Base-by-base conservation (phyloP, 2,113 vertebrate species). In the Tylochromis polylepis region DNA sequence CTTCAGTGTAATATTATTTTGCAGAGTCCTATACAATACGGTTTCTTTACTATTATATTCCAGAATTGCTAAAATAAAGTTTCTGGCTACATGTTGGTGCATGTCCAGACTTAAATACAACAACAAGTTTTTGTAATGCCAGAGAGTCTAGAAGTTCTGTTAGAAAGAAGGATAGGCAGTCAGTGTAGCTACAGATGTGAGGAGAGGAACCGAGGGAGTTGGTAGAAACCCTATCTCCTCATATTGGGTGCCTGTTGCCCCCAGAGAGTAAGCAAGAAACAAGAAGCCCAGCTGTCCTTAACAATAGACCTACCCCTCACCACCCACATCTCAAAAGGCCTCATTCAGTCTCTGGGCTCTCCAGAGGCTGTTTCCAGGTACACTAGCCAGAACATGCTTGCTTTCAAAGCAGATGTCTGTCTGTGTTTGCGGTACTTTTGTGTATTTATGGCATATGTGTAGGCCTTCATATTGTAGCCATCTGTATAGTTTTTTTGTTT, bases 261-360 rank as follows among this genome's bases (percentile, higher is more conserved):
- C 95, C 77, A 91, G 94, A 94, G 94, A 95, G 92, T 93, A 90
- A 92, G 91, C 84, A 85, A 92, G 91, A 94, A 95, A 96, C 93
- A 95, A 94, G 95, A 96, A 94, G 92, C 91, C 95, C 96, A 96
- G 95, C 96, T 96, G 96, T 96, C 95, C 92, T 88, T 86, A 94
- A 96, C 96, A 96, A 96, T 96, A 95, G 95, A 90, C 88, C 94
- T 89, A 65, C 92, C 92, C 90, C 93, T 91, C 92, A 89, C 84
- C 90, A 92, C 87, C 85, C 93, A 92, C 56, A 72, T 62, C 91
- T 96, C 95, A 96, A 96, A 95, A 90, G 94, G 79, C 65, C 85
- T 94, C 95, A 94, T 96, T 96, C 95, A 96, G 91, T 89, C 82
- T 83, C 82, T 85, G 83, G 83, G 85, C 89, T 91, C 91, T 92